phyloP scores from a whole-genome alignment of 2,113 vertebrate species.

The Anguilla japonica region DNA sequence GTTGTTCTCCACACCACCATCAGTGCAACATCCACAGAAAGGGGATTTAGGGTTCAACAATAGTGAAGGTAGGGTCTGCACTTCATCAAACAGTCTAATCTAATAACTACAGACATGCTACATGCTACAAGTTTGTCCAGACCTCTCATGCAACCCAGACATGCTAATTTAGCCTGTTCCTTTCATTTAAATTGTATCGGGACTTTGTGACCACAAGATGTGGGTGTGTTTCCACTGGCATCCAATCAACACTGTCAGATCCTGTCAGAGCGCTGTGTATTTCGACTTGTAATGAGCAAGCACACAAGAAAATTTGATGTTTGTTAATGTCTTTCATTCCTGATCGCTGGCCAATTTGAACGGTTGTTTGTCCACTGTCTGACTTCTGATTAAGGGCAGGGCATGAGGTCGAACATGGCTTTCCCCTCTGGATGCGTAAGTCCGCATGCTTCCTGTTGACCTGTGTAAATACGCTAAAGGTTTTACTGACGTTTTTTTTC shows the following conservation, averaged over 20 bases:
- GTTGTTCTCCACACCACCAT: background rate
- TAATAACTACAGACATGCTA: background rate
- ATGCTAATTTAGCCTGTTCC: background rate
- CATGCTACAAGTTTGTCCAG: background rate
- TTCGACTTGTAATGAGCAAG: background rate
- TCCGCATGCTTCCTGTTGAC: background rate
- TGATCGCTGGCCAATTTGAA: background rate
- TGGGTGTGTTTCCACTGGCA: background rate
- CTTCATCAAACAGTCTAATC: background rate
- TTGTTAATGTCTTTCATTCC: background rate
- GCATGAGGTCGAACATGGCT: background rate
- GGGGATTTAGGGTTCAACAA: background rate
- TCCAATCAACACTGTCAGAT: background rate
- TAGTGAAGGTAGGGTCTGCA: background rate
- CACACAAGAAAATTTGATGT: background rate
- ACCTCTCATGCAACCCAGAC: background rate
- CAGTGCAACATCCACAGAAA: background rate
- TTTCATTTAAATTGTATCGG: background rate
- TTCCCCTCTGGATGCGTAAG: background rate
- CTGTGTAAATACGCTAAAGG: background rate
- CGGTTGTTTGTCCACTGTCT: background rate
- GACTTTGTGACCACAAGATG: background rate
- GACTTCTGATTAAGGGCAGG: background rate
- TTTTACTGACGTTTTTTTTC: conserved; percentile 49
- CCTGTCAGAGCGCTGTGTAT: background rate